These are phyloP conservation scores for Hylyphantes graminicola DNA, from an alignment of 1,140 invertebrate genomes.

Conservation along the genomic window DNA sequence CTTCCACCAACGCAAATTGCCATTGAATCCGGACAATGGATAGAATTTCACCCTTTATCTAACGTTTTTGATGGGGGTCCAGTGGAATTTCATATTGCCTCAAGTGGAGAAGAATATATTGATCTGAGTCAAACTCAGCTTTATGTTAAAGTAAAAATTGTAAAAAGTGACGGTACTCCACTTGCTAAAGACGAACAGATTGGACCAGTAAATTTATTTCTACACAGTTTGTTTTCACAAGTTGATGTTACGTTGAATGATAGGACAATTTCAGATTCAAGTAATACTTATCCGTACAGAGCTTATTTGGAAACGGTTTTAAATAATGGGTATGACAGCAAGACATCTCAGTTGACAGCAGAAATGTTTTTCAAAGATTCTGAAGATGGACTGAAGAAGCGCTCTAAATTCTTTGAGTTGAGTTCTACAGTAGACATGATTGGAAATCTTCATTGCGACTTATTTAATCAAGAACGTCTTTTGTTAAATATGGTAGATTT, in stretches of 20 bases:
- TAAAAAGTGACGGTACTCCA: slow-evolving; percentile 8
- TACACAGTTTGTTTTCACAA: slow-evolving; percentile 33
- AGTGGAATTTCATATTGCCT: slow-evolving; percentile 10
- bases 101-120: slow-evolving; percentile 20
- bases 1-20: slow-evolving; percentile 33
- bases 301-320: slow-evolving; percentile 13
- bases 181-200: neutral
- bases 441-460: slow-evolving; percentile 7
- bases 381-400: neutral
- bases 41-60: slow-evolving; percentile 33
- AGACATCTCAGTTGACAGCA: slow-evolving; percentile 23
- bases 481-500: slow-evolving; percentile 4
- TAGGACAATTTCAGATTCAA: neutral
- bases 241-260: slow-evolving; percentile 17
- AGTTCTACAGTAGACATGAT: slow-evolving; percentile 23
- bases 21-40: slow-evolving; percentile 36
- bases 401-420: slow-evolving; percentile 1
- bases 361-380: slow-evolving; percentile 10
- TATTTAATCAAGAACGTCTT: slow-evolving; percentile 30
- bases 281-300: slow-evolving; percentile 11
- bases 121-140: slow-evolving; percentile 23
- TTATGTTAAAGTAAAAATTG: slow-evolving; percentile 17
- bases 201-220: slow-evolving; percentile 29
- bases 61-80: slow-evolving; percentile 16
- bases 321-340: slow-evolving; percentile 24